Evolutionary conservation across 2,797 vertebrate genomes (phyloP).

Genomic region (Delichon dasypus): DNA sequence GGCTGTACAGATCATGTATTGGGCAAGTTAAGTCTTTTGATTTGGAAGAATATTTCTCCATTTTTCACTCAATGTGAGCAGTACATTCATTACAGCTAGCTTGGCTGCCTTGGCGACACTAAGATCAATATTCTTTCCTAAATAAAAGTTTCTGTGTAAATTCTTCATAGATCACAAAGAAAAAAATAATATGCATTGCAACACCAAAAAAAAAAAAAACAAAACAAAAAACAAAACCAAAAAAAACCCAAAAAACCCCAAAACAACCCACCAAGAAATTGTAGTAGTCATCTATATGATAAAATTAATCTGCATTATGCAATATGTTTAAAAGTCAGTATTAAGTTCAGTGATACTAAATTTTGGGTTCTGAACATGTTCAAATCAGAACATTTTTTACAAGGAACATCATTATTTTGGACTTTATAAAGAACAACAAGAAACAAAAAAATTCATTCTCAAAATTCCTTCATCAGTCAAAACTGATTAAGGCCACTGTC

Average conservation of each 20-base stretch:
- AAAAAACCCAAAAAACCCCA: too few species aligned
- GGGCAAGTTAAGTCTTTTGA: background rate
- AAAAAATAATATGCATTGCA: background rate
- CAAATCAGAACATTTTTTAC: background rate
- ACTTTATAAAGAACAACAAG: accelerated
- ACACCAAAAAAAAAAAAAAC: background rate
- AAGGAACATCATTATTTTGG: background rate
- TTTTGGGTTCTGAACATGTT: background rate
- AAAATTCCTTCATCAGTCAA: background rate
- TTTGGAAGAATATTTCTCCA: background rate
- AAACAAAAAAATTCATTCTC: background rate
- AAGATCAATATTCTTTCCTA: background rate
- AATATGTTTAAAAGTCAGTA: background rate
- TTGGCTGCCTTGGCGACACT: background rate
- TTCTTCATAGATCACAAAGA: background rate
- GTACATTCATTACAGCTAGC: background rate
- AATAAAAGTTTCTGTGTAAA: background rate
- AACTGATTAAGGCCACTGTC: background rate
- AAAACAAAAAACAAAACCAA: too few species aligned
- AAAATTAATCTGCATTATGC: background rate
- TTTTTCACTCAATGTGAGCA: background rate
- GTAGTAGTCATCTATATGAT: background rate
- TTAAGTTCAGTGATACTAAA: background rate
- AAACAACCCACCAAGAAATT: background rate
- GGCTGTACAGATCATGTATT: background rate